phyloP scores from a whole-genome alignment of 2,888 invertebrate genomes.

The Melolontha melolontha region DNA sequence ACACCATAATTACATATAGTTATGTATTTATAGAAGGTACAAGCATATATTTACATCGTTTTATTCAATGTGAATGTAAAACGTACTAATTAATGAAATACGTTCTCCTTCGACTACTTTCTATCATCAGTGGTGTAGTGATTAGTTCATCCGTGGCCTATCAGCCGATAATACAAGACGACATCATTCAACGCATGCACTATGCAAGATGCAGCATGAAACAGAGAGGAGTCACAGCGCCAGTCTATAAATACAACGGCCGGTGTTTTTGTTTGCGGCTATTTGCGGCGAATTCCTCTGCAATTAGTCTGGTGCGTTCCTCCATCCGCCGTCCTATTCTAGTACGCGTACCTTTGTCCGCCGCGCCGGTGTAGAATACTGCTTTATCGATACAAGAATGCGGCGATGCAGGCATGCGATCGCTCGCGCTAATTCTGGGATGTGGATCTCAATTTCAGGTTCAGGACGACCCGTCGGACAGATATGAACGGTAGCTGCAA shows the following conservation, averaged over 20 bases:
- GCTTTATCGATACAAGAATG: constrained; percentile 47
- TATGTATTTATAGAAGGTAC: too few relatives aligned
- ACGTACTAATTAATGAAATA: too few relatives aligned
- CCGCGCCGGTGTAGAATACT: constrained; percentile 29
- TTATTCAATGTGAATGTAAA: too few relatives aligned
- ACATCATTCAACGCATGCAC: constrained; percentile 36
- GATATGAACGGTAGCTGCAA: constrained; percentile 13
- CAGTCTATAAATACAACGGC: constrained; percentile 48
- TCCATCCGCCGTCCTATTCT: constrained; percentile 40
- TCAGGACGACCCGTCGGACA: constrained; percentile 44
- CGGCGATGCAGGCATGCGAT: constrained; percentile 46
- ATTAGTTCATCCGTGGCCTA: constrained; percentile 13
- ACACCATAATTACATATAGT: too few relatives aligned
- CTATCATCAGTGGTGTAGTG: constrained; percentile 17
- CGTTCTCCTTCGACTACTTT: not conserved
- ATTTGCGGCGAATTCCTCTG: constrained; percentile 55
- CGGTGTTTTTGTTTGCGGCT: constrained; percentile 49
- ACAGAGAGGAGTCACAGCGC: constrained; percentile 32
- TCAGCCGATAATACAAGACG: constrained; percentile 32
- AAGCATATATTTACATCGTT: too few relatives aligned
- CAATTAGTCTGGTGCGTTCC: constrained; percentile 53
- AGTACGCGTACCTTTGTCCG: constrained; percentile 31
- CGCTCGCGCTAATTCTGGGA: constrained; percentile 50
- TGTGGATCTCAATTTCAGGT: constrained; percentile 48
- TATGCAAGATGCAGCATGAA: constrained; percentile 29